Base-by-base conservation (phyloP, 2,113 vertebrate genomes). In the Rhinolophus ferrumequinum region DNA sequence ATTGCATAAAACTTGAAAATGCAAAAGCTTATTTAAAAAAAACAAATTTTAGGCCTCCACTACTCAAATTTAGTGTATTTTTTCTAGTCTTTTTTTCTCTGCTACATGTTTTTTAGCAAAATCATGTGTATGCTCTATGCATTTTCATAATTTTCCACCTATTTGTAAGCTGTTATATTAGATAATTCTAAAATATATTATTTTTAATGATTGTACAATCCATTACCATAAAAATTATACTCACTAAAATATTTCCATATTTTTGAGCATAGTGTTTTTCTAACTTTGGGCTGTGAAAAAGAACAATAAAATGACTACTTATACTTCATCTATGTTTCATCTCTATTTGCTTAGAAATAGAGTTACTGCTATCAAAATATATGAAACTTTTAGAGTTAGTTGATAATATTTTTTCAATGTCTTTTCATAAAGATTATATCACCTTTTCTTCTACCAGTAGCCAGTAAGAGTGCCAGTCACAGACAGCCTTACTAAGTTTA, bases 301-400 rank as follows among this genome's bases (percentile, higher is more conserved):
- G 56, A 82, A 81, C n/a, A 91, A 21, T 47, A 35, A 77, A 90
- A 80, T 87, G 14, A 73, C 10, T 21, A 81, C 38, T 67, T 83
- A 38, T 52, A 52, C 11, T 24, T 88, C 54, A 33, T 15, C 21
- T 85, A 56, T 94, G 22, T 70, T 90, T 79, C 13, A 30, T 81
- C 22, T 88, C 44, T 84, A 54, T 83, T 94, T 80, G 30, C 41
- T 96, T 87, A 90, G 92, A 92, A 93, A 83, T 88, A 88, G 16
- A 96, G 92, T 80, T 67, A 67, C 33, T 82, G 5, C 41, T 44
- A 50, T 77, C 14, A 83, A 96, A 96, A 83, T 15, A 6, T 35
- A n/a, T 60, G 6, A 92, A 94, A 82, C 50, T 62, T 94, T 87
- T 77, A 22, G 90, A 88, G 38, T 82, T 92, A 24, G 5, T 83